These are phyloP conservation scores for Ophion costatus DNA, from an alignment of 2,888 invertebrate species.

Conservation along the genomic window DNA sequence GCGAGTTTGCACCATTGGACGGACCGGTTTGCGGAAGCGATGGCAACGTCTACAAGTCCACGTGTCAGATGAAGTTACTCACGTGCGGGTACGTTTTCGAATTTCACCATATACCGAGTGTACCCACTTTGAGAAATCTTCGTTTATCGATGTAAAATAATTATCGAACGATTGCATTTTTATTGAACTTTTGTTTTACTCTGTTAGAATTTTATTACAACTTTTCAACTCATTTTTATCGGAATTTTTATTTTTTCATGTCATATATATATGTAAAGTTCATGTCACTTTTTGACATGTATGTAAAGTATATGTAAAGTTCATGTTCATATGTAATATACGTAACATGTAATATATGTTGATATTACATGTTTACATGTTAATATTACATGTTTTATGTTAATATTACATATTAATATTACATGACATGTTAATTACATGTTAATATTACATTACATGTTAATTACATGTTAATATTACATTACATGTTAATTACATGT, in stretches of 20 bases:
- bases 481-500: too few relatives aligned
- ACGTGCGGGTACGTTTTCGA: constrained; percentile 90
- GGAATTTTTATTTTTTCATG: neutral
- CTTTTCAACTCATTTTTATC: neutral
- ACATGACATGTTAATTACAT: too few relatives aligned
- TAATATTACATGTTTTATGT: too few relatives aligned
- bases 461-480: too few relatives aligned
- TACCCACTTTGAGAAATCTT: neutral
- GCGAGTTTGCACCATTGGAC: constrained; percentile 93
- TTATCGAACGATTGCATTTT: neutral
- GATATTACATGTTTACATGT: too few relatives aligned
- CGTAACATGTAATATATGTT: too few relatives aligned
- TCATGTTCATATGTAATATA: too few relatives aligned
- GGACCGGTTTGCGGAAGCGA: constrained; percentile 97
- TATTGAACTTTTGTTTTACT: neutral
- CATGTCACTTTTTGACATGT: too few relatives aligned
- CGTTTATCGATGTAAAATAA: neutral
- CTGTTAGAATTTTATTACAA: neutral
- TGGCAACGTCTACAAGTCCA: constrained; percentile 96
- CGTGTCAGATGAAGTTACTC: constrained; percentile 95
- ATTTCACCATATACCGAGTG: neutral
- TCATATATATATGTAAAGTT: neutral
- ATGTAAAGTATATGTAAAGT: too few relatives aligned
- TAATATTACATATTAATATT: too few relatives aligned
- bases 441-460: too few relatives aligned